Base-by-base conservation (phyloP, 2,797 vertebrate species). In the Pangasius sanitwongsei region DNA sequence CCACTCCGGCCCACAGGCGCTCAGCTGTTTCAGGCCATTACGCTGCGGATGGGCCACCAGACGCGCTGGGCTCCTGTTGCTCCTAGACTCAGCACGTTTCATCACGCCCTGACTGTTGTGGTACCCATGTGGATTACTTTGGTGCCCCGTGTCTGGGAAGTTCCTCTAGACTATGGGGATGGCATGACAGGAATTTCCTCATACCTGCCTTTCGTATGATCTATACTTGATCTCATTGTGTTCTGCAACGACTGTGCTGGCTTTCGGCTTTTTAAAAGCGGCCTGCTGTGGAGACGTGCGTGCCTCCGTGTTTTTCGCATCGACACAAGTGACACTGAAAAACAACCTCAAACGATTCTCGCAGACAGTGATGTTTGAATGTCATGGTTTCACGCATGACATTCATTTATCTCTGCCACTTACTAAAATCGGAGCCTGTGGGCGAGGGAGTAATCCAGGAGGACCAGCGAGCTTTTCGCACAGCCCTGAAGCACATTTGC, bases 1-100 rank as follows among this genome's bases (percentile, higher is more conserved):
- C 93, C 94, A 94, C 93, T 93, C 92, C 93, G 93, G 92, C 95
- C 94, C 95, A 93, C 93, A 92, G 92, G 91, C 91, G 87, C 93
- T 96, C 96, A 96, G 95, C 96, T 97, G 96, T 95, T 96, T 95
- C 86, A 67, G 92, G 91, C 93, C 93, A 94, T 96, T 95, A 95
- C 94, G 93, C 92, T 92, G 94, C 50, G 78, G 55, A 75, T 87
- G 91, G 89, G 59, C 81, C 65, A 83, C 75, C 9, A 89, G 90
- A 91, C 93, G 94, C 94, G 93, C 88, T n/a, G 77, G 37, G 81
- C 88, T 90, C 85, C 89, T 88, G 86, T 93, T 90, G 87, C 90
- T 89, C 87, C 59, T 87, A 88, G 88, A 87, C 86, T 92, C 90
- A 88, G 85, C 91, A 88, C 85, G 94, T 94, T 95, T 93, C 89